These are phyloP conservation scores for Campopleginae sp. DNA, from an alignment of 2,888 invertebrate genomes.

Conservation along the genomic window DNA sequence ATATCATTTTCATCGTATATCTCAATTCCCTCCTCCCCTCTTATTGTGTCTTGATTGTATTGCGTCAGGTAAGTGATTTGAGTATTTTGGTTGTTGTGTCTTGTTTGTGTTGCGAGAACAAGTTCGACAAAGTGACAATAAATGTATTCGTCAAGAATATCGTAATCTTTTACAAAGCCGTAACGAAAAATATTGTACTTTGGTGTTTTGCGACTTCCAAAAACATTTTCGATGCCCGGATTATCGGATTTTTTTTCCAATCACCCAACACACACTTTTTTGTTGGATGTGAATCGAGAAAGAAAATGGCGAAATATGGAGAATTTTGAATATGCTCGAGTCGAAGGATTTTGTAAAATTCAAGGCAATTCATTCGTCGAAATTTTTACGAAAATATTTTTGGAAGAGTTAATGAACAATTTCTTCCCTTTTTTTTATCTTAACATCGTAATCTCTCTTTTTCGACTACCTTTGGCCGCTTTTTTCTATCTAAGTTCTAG, in stretches of 20 bases:
- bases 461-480: slow-evolving; percentile 1
- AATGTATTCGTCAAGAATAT: not conserved
- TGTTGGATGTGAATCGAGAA: not conserved
- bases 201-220: not conserved
- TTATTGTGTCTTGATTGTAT: slow-evolving; percentile 64
- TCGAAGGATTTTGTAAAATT: not conserved
- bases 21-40: slow-evolving; percentile 12
- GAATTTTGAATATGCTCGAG: not conserved
- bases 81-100: slow-evolving; percentile 5
- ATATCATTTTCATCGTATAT: not conserved
- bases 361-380: not conserved
- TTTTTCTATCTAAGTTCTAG: slow-evolving; percentile 27
- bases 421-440: not conserved
- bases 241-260: not conserved
- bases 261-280: not conserved
- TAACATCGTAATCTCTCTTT: not conserved
- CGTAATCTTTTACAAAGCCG: not conserved
- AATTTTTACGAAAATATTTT: slow-evolving; percentile 2
- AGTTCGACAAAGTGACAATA: not conserved
- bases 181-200: not conserved
- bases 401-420: not conserved
- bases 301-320: not conserved
- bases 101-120: not conserved
- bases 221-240: not conserved
- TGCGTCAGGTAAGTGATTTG: slow-evolving; percentile 48